These are phyloP conservation scores for Drosophila watanabei DNA, from an alignment of 1,140 invertebrate species.

Conservation along the genomic window DNA sequence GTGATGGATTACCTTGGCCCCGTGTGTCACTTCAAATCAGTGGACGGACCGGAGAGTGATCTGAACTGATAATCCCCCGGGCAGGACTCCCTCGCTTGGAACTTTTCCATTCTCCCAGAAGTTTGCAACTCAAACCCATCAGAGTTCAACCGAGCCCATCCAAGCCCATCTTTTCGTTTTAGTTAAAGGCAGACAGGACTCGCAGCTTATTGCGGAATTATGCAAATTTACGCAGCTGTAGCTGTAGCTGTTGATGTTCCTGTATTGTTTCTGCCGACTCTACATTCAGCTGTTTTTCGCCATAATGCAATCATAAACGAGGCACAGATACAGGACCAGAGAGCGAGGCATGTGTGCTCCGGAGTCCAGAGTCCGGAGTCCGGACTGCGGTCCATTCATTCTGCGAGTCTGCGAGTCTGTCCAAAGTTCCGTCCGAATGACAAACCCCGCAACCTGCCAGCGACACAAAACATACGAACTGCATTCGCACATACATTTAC, in stretches of 20 bases:
- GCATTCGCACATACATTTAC: neutral
- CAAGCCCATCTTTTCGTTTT: neutral
- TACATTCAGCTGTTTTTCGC: constrained; percentile 55
- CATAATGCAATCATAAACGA: constrained; percentile 74
- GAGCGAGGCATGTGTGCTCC: constrained; percentile 15
- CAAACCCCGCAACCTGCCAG: constrained; percentile 47
- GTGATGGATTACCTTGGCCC: constrained; percentile 30
- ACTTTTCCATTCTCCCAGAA: constrained; percentile 23
- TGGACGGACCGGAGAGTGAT: constrained; percentile 20
- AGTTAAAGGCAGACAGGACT: constrained; percentile 13
- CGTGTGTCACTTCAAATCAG: constrained; percentile 14
- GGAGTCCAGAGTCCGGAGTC: neutral
- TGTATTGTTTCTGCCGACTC: constrained; percentile 25
- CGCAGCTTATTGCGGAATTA: constrained; percentile 71
- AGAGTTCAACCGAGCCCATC: neutral
- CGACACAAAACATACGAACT: constrained; percentile 37
- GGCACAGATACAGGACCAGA: constrained; percentile 13
- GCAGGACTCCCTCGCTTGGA: neutral
- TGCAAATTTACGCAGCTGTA: constrained; percentile 69
- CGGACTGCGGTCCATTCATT: constrained; percentile 55
- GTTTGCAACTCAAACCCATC: constrained; percentile 10
- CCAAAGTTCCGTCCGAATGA: constrained; percentile 39
- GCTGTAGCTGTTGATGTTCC: constrained; percentile 36
- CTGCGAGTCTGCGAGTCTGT: constrained; percentile 35
- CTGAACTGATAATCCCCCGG: constrained; percentile 28